phyloP scores from a whole-genome alignment of 2,797 vertebrate species.

The Parambassis ranga region DNA sequence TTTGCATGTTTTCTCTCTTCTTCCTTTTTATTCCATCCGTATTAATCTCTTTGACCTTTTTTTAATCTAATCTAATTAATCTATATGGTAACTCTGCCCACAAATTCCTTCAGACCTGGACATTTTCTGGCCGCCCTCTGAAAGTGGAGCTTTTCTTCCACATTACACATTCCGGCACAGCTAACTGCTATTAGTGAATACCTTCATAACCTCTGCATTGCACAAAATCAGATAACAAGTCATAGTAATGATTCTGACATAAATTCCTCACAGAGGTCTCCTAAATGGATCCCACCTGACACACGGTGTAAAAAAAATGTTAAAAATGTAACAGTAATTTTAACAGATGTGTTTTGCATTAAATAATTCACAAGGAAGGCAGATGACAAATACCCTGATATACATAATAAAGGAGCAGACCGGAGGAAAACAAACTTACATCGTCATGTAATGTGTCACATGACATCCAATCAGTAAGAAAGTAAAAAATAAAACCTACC shows the following conservation, averaged over 20 bases:
- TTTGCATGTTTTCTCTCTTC: background rate
- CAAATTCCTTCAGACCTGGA: constrained; percentile 22
- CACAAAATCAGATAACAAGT: background rate
- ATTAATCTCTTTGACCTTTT: constrained; percentile 1
- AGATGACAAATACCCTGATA: background rate
- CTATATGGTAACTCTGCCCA: too few species aligned
- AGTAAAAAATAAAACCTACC: constrained; percentile 83
- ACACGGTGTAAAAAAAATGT: background rate
- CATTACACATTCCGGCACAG: background rate
- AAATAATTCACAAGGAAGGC: constrained; percentile 5
- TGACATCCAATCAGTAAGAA: too few species aligned
- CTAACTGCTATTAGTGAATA: background rate
- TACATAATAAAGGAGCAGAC: background rate
- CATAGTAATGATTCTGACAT: background rate
- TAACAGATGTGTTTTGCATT: constrained; percentile 7
- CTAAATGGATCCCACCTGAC: background rate
- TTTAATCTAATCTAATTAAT: too few species aligned
- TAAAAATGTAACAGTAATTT: constrained; percentile 2
- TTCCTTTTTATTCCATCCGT: background rate
- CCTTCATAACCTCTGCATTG: background rate
- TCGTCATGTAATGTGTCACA: too few species aligned
- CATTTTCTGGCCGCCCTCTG: background rate
- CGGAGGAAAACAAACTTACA: too few species aligned
- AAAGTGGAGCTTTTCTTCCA: background rate
- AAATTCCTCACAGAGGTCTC: background rate